Evolutionary conservation across 2,113 vertebrate genomes (phyloP).

Genomic region (Carlito syrichta): DNA sequence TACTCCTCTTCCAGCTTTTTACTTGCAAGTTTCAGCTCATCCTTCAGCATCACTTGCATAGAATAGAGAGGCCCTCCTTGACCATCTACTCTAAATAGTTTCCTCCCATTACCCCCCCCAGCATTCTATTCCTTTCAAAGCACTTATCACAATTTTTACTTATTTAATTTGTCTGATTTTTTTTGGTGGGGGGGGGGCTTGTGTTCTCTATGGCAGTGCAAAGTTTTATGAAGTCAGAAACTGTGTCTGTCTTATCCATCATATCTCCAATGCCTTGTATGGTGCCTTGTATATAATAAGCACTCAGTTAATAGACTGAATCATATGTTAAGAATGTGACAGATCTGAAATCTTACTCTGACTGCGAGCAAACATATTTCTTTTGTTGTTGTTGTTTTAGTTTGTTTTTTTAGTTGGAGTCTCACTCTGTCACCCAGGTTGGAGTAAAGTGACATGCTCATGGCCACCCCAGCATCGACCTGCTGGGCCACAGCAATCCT

Average conservation of each 20-base stretch:
- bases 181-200: no score
- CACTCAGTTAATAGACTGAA: neutral
- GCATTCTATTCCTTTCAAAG: neutral
- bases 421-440: no score
- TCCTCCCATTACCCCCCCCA: neutral
- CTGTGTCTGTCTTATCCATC: neutral
- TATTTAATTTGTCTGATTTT: neutral
- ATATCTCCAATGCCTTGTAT: neutral
- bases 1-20: neutral
- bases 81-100: neutral
- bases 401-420: no score
- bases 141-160: neutral
- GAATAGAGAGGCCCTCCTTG: neutral
- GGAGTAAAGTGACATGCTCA: no score
- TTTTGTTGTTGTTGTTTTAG: no score
- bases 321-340: neutral
- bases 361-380: neutral
- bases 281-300: neutral
- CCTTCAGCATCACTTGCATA: neutral
- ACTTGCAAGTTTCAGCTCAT: neutral
- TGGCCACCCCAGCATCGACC: no score
- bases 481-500: no score
- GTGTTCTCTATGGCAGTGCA: neutral
- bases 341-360: neutral
- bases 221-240: neutral